Evolutionary conservation across 2,113 vertebrate genomes (phyloP).

Genomic region (Malaclemys terrapin): DNA sequence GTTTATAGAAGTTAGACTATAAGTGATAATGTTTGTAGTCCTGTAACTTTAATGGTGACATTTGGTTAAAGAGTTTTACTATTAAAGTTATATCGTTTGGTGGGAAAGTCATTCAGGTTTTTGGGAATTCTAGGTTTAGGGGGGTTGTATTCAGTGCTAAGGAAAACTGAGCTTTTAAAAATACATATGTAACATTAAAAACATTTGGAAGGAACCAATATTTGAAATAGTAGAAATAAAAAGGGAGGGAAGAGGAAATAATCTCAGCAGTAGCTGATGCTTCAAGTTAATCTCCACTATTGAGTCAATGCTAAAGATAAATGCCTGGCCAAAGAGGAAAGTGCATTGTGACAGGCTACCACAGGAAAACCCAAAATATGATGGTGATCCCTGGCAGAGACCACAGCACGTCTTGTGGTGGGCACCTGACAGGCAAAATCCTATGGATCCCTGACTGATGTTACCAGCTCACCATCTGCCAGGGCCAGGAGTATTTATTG

Average conservation of each 20-base stretch:
- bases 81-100: background rate
- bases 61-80: background rate
- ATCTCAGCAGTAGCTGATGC: background rate
- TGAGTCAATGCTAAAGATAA: background rate
- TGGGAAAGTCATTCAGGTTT: background rate
- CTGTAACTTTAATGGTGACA: background rate
- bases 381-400: background rate
- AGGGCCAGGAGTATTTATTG: background rate
- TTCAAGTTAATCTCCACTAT: background rate
- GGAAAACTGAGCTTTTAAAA: background rate
- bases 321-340: background rate
- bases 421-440: background rate
- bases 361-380: background rate
- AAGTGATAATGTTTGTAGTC: background rate
- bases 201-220: no score
- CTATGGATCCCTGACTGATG: background rate
- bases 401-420: no score
- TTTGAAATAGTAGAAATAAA: no score
- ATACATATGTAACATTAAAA: background rate
- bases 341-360: background rate
- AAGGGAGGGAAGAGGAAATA: background rate
- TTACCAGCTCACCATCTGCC: background rate
- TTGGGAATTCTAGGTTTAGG: background rate
- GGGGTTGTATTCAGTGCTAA: background rate
- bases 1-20: background rate